A percentile compares a stretch with the other conserved stretches of the same genome.
Conservation (phyloP, 2,113 vertebrate genomes). For the Halcyon malimbica region DNA sequence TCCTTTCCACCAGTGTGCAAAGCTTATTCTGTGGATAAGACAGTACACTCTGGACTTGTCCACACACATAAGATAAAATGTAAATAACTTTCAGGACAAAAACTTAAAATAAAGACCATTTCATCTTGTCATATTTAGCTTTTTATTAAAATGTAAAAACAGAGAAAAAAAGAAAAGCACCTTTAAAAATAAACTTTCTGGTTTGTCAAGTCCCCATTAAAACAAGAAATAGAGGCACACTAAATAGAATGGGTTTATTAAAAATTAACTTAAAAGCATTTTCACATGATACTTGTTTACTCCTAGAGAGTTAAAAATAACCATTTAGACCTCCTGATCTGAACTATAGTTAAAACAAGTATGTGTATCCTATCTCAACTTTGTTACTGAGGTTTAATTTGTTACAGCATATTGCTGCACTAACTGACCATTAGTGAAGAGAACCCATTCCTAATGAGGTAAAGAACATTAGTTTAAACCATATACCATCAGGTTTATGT, state of each 20-base stretch:
- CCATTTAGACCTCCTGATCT: neutral
- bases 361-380: neutral
- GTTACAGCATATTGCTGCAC: neutral
- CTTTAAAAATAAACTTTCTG: neutral
- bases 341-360: neutral
- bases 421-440: neutral
- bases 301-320: neutral
- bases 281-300: neutral
- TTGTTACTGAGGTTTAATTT: neutral
- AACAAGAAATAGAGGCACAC: neutral
- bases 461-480: neutral
- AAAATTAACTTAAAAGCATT: neutral
- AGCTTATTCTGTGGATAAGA: neutral
- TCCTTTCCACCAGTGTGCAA: neutral
- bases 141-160: neutral
- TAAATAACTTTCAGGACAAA: neutral
- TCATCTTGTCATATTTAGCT: neutral
- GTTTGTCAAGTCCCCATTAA: accelerated
- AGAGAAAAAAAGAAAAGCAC: neutral
- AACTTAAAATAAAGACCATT: neutral
- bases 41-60: neutral
- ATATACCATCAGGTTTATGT: neutral
- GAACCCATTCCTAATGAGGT: neutral
- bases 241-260: no score
- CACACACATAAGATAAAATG: neutral